A percentile compares a stretch with the other conserved stretches of the same genome.
Evolutionary conservation across 2,113 vertebrate species (phyloP).

Genomic region (Strix aluco): DNA sequence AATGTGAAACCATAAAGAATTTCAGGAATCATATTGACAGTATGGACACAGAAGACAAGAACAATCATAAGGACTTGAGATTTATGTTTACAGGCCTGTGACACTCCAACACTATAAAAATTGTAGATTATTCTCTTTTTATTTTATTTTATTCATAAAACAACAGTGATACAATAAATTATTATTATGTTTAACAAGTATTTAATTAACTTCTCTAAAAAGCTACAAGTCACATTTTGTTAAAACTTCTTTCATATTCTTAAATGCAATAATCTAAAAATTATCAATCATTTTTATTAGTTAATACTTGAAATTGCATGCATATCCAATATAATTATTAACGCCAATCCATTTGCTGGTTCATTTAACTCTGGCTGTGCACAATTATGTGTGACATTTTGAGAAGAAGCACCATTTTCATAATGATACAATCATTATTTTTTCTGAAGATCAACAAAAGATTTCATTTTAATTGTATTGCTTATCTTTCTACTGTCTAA

Average conservation of each 20-base stretch:
- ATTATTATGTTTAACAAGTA: slow-evolving; percentile 70
- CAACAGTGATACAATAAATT: slow-evolving; percentile 55
- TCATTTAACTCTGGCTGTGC: slow-evolving; percentile 77
- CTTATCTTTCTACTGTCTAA: slow-evolving; percentile 59
- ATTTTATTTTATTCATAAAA: slow-evolving; percentile 55
- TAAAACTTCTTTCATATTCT: slow-evolving; percentile 75
- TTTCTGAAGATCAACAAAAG: slow-evolving; percentile 74
- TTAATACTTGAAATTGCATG: slow-evolving; percentile 74
- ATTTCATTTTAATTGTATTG: slow-evolving; percentile 68
- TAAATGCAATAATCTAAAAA: slow-evolving; percentile 79
- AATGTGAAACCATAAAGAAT: background rate
- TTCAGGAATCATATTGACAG: background rate
- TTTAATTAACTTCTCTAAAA: slow-evolving; percentile 74
- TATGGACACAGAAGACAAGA: background rate
- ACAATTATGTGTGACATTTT: slow-evolving; percentile 79
- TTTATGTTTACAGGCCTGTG: slow-evolving; percentile 33
- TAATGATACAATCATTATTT: slow-evolving; percentile 66
- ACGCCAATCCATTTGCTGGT: slow-evolving; percentile 72
- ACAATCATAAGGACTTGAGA: background rate
- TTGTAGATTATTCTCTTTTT: slow-evolving; percentile 22
- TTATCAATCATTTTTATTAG: slow-evolving; percentile 81
- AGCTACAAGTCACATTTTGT: slow-evolving; percentile 71
- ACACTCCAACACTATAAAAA: slow-evolving; percentile 11
- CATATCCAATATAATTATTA: slow-evolving; percentile 76
- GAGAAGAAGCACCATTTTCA: slow-evolving; percentile 71